phyloP scores from a whole-genome alignment of 2,113 vertebrate species.

The Psittacara wagleri region DNA sequence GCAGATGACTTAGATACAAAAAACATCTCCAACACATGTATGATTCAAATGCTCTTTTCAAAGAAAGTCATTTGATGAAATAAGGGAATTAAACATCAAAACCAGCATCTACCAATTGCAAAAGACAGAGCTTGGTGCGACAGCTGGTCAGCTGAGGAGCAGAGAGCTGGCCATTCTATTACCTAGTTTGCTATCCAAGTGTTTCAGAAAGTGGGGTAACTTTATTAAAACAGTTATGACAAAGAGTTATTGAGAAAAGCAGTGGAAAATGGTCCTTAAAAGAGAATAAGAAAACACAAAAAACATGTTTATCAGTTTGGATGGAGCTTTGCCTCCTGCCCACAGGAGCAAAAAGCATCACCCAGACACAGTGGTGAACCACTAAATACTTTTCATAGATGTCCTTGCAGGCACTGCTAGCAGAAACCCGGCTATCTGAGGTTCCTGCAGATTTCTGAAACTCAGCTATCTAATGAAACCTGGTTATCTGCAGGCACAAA shows the following conservation, averaged over 20 bases:
- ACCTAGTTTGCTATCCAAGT: background rate
- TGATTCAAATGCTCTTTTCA: background rate
- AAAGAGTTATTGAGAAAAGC: background rate
- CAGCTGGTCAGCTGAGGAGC: conserved; percentile 26
- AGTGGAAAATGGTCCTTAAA: background rate
- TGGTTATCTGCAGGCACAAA: background rate
- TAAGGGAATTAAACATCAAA: conserved; percentile 46
- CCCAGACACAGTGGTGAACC: background rate
- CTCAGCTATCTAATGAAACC: background rate
- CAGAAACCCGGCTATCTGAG: background rate
- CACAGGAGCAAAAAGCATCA: background rate
- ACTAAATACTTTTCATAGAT: background rate
- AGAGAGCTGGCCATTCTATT: background rate
- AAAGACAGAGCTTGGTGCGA: background rate
- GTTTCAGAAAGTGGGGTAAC: background rate
- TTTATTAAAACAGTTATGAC: background rate
- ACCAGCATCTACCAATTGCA: background rate
- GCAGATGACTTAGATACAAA: background rate
- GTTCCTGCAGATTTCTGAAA: background rate
- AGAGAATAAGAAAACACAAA: background rate
- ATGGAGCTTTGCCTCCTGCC: background rate
- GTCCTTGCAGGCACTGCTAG: background rate
- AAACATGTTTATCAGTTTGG: background rate
- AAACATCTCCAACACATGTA: background rate
- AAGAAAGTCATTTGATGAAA: conserved; percentile 15